Conservation (phyloP, 2,888 invertebrate genomes). For the Megamerina dolium region DNA sequence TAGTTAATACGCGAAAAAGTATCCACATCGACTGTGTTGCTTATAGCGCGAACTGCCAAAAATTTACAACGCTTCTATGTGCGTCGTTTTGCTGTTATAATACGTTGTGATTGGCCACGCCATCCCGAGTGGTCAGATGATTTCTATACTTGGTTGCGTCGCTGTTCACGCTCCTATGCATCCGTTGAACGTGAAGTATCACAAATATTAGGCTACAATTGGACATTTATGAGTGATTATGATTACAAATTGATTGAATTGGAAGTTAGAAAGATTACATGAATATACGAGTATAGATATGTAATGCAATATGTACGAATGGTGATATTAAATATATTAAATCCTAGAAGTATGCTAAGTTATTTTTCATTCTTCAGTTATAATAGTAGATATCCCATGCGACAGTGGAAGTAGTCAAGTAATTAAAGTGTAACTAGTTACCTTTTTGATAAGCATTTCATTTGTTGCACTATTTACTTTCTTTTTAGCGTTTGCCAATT, state of each 20-base stretch:
- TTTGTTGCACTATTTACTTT: no score
- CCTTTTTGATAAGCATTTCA: no score
- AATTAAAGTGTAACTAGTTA: no score
- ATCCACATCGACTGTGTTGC: constrained; percentile 68
- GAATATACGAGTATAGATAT: no score
- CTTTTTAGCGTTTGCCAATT: no score
- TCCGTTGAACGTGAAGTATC: constrained; percentile 63
- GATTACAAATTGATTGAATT: constrained; percentile 55
- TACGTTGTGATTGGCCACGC: constrained; percentile 64
- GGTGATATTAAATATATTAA: not conserved
- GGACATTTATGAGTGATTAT: constrained; percentile 62
- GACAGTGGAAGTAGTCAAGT: no score
- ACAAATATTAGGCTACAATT: constrained; percentile 59
- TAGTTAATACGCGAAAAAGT: constrained; percentile 70
- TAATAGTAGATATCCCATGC: constrained; percentile 1
- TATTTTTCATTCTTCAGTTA: constrained; percentile 8
- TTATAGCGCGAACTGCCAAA: constrained; percentile 61
- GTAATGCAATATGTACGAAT: no score
- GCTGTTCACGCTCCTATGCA: constrained; percentile 59
- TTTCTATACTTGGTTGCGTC: constrained; percentile 61
- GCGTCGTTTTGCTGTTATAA: constrained; percentile 65
- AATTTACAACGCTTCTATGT: constrained; percentile 60
- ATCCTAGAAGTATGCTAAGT: not conserved
- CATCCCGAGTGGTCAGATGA: constrained; percentile 62
- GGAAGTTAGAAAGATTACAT: constrained; percentile 39